These are phyloP conservation scores for Apaloderma vittatum DNA, from an alignment of 2,113 vertebrate genomes.

Conservation along the genomic window DNA sequence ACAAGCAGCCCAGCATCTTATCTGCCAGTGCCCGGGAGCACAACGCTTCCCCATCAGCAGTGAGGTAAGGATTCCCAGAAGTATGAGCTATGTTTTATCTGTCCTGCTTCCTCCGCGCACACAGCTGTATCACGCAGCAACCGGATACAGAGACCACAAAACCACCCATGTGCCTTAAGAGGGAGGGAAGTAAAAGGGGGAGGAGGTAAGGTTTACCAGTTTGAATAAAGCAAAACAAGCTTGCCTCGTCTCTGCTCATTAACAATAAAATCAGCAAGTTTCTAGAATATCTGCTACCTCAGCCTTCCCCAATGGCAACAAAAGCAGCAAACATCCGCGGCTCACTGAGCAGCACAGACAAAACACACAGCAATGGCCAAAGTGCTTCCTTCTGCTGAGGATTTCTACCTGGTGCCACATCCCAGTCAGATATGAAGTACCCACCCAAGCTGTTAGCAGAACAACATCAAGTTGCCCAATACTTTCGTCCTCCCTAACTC, in stretches of 20 bases:
- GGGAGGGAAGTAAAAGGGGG: background rate
- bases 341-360: background rate
- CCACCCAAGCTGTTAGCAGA: background rate
- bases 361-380: background rate
- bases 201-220: background rate
- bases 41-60: constrained; percentile 20
- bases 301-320: background rate
- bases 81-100: constrained; percentile 8
- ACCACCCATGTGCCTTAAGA: background rate
- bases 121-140: background rate
- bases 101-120: constrained; percentile 28
- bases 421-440: rapidly evolving
- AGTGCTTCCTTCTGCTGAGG: background rate
- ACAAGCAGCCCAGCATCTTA: constrained; percentile 35
- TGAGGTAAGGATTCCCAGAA: constrained; percentile 72
- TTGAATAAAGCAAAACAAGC: constrained; percentile 13
- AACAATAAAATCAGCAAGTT: background rate
- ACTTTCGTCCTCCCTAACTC: background rate
- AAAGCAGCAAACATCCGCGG: background rate
- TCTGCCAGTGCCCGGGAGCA: constrained; percentile 7
- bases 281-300: background rate
- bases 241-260: background rate
- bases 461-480: background rate
- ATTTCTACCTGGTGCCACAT: background rate
- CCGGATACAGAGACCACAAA: constrained; percentile 58